Evolutionary conservation across 2,113 vertebrate genomes (phyloP).

Genomic region (Zapornia atra): DNA sequence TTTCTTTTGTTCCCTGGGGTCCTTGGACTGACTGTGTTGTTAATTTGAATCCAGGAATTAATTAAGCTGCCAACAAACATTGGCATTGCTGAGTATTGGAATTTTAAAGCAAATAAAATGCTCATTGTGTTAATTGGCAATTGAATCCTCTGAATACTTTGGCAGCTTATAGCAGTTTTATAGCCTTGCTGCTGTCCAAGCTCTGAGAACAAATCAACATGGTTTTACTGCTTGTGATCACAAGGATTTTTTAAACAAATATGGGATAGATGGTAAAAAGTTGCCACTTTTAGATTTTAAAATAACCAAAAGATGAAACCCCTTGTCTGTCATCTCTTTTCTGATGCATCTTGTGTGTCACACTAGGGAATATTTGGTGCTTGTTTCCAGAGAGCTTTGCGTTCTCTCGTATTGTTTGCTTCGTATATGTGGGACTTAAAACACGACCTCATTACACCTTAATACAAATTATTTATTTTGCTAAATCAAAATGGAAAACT

Average conservation of each 20-base stretch:
- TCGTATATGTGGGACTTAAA: neutral
- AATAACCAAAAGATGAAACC: neutral
- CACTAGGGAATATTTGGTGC: neutral
- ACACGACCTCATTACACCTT: neutral
- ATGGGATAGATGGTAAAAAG: neutral
- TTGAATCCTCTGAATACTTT: slow-evolving; percentile 27
- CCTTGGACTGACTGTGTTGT: slow-evolving; percentile 34
- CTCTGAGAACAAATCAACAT: neutral
- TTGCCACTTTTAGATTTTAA: neutral
- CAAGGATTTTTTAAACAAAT: slow-evolving; percentile 9
- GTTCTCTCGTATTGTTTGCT: neutral
- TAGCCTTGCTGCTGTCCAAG: neutral
- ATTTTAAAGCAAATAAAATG: slow-evolving; percentile 58
- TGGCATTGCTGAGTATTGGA: slow-evolving; percentile 34
- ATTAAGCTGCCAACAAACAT: slow-evolving; percentile 56
- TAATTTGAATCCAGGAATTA: slow-evolving; percentile 59
- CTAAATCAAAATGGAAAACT: neutral
- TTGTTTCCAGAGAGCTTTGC: neutral
- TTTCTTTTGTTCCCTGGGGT: slow-evolving; percentile 51
- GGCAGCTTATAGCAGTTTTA: slow-evolving; percentile 27
- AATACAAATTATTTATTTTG: neutral
- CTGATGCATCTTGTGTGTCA: neutral
- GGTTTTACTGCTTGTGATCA: neutral
- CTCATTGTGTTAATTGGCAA: slow-evolving; percentile 46
- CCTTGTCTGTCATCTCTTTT: neutral